Percentiles rank a stretch among this genome's conserved stretches.
Conservation (phyloP, 2,888 invertebrate genomes). For the Lacanobia wlatinum region DNA sequence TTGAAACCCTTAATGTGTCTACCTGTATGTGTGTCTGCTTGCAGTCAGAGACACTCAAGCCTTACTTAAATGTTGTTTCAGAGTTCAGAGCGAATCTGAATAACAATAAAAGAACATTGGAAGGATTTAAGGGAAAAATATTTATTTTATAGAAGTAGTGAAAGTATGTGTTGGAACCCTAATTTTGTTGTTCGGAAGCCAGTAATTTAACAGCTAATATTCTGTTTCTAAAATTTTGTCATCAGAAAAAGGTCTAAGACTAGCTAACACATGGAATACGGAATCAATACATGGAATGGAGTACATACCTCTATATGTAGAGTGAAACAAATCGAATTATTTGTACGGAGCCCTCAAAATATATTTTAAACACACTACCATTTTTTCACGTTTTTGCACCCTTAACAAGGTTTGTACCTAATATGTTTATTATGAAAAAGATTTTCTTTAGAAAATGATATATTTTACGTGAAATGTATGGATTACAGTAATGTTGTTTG, state of each 20-base stretch:
- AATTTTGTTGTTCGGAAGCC: too few species aligned
- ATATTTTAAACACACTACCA: constrained; percentile 6
- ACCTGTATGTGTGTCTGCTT: not conserved
- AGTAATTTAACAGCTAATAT: too few species aligned
- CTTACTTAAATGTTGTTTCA: too few species aligned
- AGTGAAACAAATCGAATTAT: not conserved
- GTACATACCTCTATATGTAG: too few species aligned
- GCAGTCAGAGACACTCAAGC: not conserved
- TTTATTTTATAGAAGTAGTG: too few species aligned
- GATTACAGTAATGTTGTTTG: constrained; percentile 50
- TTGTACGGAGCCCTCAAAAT: constrained; percentile 5
- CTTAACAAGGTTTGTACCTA: constrained; percentile 78
- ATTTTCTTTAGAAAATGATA: constrained; percentile 55
- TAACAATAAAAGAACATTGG: not conserved
- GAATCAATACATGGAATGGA: too few species aligned
- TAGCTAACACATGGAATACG: too few species aligned
- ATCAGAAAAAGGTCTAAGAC: too few species aligned
- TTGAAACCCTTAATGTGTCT: constrained; percentile 10
- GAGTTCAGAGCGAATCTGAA: not conserved
- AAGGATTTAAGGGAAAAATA: not conserved
- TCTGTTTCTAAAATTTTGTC: too few species aligned
- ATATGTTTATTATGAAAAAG: constrained; percentile 81
- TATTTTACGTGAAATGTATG: constrained; percentile 53
- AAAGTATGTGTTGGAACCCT: not conserved
- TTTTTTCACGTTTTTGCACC: constrained; percentile 70